phyloP scores from a whole-genome alignment of 1,140 invertebrate genomes.

The Sycobia sp. region DNA sequence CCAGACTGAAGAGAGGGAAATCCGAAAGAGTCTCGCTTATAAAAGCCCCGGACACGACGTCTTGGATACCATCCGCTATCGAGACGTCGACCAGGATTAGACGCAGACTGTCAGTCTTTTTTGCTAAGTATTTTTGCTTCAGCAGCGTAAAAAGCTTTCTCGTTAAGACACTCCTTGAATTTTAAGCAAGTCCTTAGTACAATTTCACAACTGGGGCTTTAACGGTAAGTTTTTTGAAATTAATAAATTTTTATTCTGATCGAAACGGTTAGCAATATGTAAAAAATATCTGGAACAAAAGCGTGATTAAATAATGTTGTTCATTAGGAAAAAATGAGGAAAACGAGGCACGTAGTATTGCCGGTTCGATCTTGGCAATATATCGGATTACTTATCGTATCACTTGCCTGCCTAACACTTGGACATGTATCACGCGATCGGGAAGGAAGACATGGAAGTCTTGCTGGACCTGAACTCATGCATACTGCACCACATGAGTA shows the following conservation, averaged over 20 bases:
- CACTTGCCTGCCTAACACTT: slow-evolving; percentile 52
- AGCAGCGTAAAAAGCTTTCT: neutral
- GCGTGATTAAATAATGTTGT: too few relatives aligned
- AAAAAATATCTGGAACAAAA: too few relatives aligned
- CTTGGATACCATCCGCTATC: slow-evolving; percentile 42
- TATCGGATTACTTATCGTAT: slow-evolving; percentile 52
- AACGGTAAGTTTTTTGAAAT: too few relatives aligned
- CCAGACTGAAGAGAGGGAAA: too few relatives aligned
- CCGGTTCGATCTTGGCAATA: slow-evolving; percentile 56
- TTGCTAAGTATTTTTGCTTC: slow-evolving; percentile 10
- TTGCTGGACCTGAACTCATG: slow-evolving; percentile 52
- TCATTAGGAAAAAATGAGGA: slow-evolving; percentile 46
- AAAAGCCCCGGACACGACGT: slow-evolving; percentile 42
- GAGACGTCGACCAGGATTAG: slow-evolving; percentile 9
- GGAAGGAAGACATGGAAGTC: slow-evolving; percentile 52
- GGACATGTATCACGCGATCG: slow-evolving; percentile 53
- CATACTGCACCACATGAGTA: slow-evolving; percentile 55
- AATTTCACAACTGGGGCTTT: too few relatives aligned
- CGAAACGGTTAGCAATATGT: too few relatives aligned
- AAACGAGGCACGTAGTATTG: slow-evolving; percentile 50
- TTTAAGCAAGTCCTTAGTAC: neutral
- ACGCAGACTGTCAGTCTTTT: neutral
- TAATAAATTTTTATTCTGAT: too few relatives aligned
- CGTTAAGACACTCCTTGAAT: neutral
- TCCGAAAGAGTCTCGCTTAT: slow-evolving; percentile 37